Base-by-base conservation (phyloP, 2,888 invertebrate genomes). In the Drosophila melanosoma region DNA sequence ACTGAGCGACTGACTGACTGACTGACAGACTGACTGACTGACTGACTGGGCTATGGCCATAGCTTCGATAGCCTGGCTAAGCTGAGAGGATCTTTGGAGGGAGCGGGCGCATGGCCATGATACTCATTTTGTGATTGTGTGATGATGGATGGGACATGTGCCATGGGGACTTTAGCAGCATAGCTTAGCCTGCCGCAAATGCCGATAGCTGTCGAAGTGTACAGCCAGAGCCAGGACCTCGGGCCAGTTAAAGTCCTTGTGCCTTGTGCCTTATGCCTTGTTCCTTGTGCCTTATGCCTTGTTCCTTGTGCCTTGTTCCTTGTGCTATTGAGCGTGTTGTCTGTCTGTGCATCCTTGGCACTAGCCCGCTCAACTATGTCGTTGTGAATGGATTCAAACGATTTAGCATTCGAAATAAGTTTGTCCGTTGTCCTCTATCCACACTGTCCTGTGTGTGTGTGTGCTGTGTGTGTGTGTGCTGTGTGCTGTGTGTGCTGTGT, bases 91-190 rank as follows among this genome's bases (percentile, higher is more conserved):
- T 52, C 33, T 20, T 15, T 38, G 26, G 48, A n/a, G 32, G 20
- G 29, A 32, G 42, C 45, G 40, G 35, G 42, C 10, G 51, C 49
- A 48, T 42, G 75, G 73, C 72, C 75, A 84, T 88, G 89, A 89
- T 90, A 89, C 90, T 90, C 79, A 85, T 83, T 89, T 88, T 90
- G 88, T 86, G 89, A 90, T 90, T 90, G 89, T 90, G 81, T 85
- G 90, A 90, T 90, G 90, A 90, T 89, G 90, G 90, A 89, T 89
- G 90, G 76, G 90, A 86, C 81, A 82, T 87, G 89, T 81, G 81
- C 75, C 72, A 58, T 68, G 63, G 69, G 83, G 78, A 72, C 58
- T 76, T 82, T 67, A 51, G 71, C 64, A 52, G 59, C 61, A 58
- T 48, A 66, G 69, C 62, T 71, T 66, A 65, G 72, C 51, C 61